phyloP scores from a whole-genome alignment of 1,140 invertebrate species.

The Plectrocnemia conspersa region DNA sequence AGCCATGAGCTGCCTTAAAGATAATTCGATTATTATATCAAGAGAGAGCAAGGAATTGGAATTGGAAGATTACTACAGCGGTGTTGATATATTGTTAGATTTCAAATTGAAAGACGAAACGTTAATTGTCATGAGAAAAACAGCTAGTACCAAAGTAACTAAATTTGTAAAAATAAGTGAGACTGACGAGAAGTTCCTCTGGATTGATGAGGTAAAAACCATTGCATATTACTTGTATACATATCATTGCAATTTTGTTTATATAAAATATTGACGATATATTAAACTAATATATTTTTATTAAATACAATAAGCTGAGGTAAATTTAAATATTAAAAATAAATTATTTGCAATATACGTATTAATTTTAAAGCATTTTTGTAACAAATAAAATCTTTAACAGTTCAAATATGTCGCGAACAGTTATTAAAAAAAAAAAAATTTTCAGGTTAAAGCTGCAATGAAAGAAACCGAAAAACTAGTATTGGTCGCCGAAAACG shows the following conservation, averaged over 20 bases:
- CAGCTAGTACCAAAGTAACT: conserved; percentile 42
- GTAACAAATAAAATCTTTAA: no score
- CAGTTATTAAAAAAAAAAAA: neutral
- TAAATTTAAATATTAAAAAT: no score
- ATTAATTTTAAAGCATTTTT: no score
- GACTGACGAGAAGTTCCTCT: conserved; percentile 40
- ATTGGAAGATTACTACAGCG: conserved; percentile 39
- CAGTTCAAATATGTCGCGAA: neutral
- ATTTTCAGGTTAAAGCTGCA: conserved; percentile 45
- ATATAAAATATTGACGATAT: no score
- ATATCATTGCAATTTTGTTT: no score
- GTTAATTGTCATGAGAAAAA: conserved; percentile 45
- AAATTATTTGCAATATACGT: no score
- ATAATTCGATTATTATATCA: conserved; percentile 51
- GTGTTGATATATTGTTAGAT: conserved; percentile 45
- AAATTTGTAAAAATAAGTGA: conserved; percentile 44
- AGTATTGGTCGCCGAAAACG: conserved; percentile 57
- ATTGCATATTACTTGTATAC: neutral
- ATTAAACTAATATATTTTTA: no score
- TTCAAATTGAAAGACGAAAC: conserved; percentile 46
- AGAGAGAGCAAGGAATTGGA: conserved; percentile 44
- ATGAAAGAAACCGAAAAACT: conserved; percentile 53
- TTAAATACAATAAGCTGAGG: no score
- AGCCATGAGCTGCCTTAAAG: conserved; percentile 42
- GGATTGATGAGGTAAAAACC: conserved; percentile 41